A percentile compares a stretch with the other conserved stretches of the same genome.
phyloP scores from a whole-genome alignment of 2,113 vertebrate species.

The Phrynosoma platyrhinos region DNA sequence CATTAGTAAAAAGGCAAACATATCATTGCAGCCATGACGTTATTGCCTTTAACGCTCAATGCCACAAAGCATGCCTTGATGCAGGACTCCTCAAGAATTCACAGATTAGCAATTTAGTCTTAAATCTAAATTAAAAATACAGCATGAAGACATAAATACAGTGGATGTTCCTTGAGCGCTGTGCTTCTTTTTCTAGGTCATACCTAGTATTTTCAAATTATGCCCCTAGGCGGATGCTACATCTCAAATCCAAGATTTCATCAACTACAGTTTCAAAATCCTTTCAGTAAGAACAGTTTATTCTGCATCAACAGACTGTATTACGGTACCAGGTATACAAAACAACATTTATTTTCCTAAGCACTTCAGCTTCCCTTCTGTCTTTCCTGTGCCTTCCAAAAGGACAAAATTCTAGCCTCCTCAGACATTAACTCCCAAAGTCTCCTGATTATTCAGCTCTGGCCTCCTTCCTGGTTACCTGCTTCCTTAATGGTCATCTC shows the following conservation, averaged over 20 bases:
- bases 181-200: neutral
- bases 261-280: neutral
- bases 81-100: neutral
- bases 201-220: neutral
- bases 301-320: neutral
- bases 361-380: neutral
- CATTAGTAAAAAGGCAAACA: neutral
- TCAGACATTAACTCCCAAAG: neutral
- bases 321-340: neutral
- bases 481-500: neutral
- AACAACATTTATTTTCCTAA: neutral
- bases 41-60: neutral
- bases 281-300: neutral
- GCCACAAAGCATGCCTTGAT: constrained; percentile 8
- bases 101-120: neutral
- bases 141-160: neutral
- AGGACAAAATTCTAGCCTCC: neutral
- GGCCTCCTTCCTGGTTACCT: too few species aligned
- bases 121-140: neutral
- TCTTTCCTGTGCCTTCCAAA: neutral
- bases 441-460: neutral
- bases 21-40: neutral
- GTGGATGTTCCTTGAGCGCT: neutral
- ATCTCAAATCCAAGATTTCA: neutral
- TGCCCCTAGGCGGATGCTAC: too few species aligned